phyloP scores from a whole-genome alignment of 1,140 invertebrate species.

The Harlomillsia oculata region DNA sequence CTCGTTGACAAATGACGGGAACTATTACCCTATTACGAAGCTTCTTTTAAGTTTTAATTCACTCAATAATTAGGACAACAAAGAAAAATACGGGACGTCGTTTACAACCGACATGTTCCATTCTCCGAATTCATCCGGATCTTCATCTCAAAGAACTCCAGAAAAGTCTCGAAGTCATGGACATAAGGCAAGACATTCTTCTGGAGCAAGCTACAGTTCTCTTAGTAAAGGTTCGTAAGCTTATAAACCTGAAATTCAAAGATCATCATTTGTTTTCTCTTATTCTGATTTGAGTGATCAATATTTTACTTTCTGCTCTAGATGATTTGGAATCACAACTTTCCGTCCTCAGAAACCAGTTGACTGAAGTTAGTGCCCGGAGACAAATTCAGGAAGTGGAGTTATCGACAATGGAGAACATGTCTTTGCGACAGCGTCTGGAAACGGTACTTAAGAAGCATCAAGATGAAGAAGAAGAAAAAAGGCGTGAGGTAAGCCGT shows the following conservation, averaged over 20 bases:
- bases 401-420: slow-evolving; percentile 75
- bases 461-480: slow-evolving; percentile 64
- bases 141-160: slow-evolving; percentile 1
- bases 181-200: background rate
- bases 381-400: slow-evolving; percentile 67
- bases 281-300: too few relatives aligned
- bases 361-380: slow-evolving; percentile 59
- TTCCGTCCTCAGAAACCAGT: slow-evolving; percentile 47
- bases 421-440: slow-evolving; percentile 67
- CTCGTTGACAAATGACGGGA: too few relatives aligned
- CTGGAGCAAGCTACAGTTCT: background rate
- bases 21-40: too few relatives aligned
- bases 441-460: slow-evolving; percentile 68
- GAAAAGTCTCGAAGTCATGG: slow-evolving; percentile 8
- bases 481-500: slow-evolving; percentile 60
- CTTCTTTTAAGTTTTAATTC: too few relatives aligned
- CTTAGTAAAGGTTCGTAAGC: slow-evolving; percentile 1
- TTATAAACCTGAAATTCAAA: too few relatives aligned
- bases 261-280: too few relatives aligned
- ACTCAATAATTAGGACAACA: too few relatives aligned
- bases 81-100: slow-evolving; percentile 21
- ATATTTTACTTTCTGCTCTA: slow-evolving; percentile 4
- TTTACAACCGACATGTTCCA: slow-evolving; percentile 30
- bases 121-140: background rate
- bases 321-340: slow-evolving; percentile 22